Conservation (phyloP, 2,888 invertebrate genomes). For the Drosophila incognita region DNA sequence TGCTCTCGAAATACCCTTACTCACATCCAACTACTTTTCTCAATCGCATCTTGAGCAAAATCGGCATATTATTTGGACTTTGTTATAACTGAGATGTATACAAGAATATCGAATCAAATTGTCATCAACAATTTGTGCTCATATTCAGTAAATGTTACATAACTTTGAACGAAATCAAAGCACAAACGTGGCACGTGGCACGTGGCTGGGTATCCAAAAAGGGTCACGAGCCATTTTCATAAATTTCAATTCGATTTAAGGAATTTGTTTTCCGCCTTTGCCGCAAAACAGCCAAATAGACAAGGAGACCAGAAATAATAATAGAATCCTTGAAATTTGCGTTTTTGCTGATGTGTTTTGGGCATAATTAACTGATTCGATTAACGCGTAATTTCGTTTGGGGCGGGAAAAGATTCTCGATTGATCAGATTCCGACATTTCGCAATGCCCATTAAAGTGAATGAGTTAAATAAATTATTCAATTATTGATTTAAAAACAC, state of each 20-base stretch:
- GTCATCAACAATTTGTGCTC: not conserved
- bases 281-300: slow-evolving; percentile 1
- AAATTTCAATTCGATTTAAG: slow-evolving; percentile 32
- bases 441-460: slow-evolving; percentile 30
- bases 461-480: slow-evolving; percentile 19
- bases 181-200: not conserved
- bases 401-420: slow-evolving; percentile 48
- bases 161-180: not conserved
- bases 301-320: slow-evolving; percentile 12
- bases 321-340: not conserved
- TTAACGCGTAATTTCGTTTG: slow-evolving; percentile 43
- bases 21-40: too few species aligned
- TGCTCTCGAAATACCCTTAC: slow-evolving; percentile 5
- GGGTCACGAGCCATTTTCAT: slow-evolving; percentile 19
- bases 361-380: slow-evolving; percentile 44
- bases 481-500: slow-evolving; percentile 30
- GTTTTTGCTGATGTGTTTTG: not conserved
- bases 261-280: slow-evolving; percentile 7
- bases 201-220: slow-evolving; percentile 5
- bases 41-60: not conserved
- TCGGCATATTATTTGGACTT: not conserved
- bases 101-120: not conserved
- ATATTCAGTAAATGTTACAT: not conserved
- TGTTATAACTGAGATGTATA: not conserved
- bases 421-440: slow-evolving; percentile 26